Conservation (phyloP, 2,113 vertebrate species). For the Ursus arctos region DNA sequence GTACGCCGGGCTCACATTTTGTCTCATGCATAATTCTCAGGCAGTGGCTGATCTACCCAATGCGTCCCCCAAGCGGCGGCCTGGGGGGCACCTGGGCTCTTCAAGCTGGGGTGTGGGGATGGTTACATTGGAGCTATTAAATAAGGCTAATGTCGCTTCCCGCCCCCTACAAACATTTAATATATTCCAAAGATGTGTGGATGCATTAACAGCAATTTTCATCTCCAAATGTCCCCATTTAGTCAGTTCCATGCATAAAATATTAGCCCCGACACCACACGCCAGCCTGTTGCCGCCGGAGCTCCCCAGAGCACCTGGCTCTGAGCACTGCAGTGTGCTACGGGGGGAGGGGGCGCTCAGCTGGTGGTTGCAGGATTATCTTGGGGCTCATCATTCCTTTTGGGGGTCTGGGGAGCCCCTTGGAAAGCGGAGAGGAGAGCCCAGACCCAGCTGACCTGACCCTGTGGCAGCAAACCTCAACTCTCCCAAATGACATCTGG, state of each 20-base stretch:
- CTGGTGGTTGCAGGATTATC: rapidly evolving
- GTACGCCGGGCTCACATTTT: neutral
- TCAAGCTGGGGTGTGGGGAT: conserved; percentile 7
- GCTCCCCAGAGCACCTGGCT: neutral
- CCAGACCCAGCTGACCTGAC: neutral
- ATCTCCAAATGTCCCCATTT: conserved; percentile 75
- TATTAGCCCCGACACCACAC: conserved; percentile 18
- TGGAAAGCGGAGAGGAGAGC: neutral
- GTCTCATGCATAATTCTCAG: conserved; percentile 23
- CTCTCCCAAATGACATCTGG: neutral
- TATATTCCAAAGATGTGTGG: conserved; percentile 76
- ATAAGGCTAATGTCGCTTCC: conserved; percentile 12
- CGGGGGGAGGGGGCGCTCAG: neutral
- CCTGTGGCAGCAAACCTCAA: neutral
- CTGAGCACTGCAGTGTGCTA: neutral
- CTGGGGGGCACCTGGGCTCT: neutral
- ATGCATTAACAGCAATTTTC: conserved; percentile 73
- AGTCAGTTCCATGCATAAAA: conserved; percentile 79
- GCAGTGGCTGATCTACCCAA: neutral
- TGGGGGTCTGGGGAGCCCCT: rapidly evolving
- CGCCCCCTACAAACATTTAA: conserved; percentile 52
- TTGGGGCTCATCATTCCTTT: neutral
- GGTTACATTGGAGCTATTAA: conserved; percentile 69
- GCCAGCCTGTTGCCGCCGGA: neutral
- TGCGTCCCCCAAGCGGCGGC: rapidly evolving